Evolutionary conservation across 2,888 invertebrate species (phyloP).

Genomic region (Sinopyrophorus schimmeli): DNA sequence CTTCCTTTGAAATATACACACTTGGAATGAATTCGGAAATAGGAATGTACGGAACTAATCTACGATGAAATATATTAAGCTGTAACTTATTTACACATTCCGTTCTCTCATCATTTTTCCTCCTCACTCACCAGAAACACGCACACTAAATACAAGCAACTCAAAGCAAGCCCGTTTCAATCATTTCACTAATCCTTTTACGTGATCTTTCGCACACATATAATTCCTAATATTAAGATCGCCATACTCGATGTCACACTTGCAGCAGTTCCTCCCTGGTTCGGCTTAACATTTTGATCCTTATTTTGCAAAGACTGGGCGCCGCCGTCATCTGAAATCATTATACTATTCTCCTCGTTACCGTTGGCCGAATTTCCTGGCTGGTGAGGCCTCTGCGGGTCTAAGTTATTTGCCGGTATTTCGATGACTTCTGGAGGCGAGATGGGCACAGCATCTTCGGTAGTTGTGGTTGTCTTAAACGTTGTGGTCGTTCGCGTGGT

Average conservation of each 20-base stretch:
- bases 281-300: slow-evolving; percentile 29
- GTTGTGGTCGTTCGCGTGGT: slow-evolving; percentile 56
- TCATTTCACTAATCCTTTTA: slow-evolving; percentile 15
- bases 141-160: slow-evolving; percentile 37
- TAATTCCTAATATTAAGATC: slow-evolving; percentile 11
- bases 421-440: slow-evolving; percentile 51
- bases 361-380: too few species aligned
- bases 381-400: slow-evolving; percentile 13
- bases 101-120: slow-evolving; percentile 20
- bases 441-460: slow-evolving; percentile 57
- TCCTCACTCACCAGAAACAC: slow-evolving; percentile 32
- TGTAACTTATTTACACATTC: slow-evolving; percentile 40
- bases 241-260: slow-evolving; percentile 19
- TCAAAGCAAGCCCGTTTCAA: slow-evolving; percentile 31
- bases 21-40: slow-evolving; percentile 28
- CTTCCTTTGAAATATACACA: slow-evolving; percentile 26
- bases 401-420: slow-evolving; percentile 35
- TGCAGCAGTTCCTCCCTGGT: slow-evolving; percentile 6
- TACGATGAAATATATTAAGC: slow-evolving; percentile 35
- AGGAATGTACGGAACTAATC: slow-evolving; percentile 31
- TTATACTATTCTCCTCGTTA: slow-evolving; percentile 53
- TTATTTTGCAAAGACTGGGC: slow-evolving; percentile 52
- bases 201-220: slow-evolving; percentile 24
- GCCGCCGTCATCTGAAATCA: slow-evolving; percentile 50
- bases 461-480: slow-evolving; percentile 62